Conservation (phyloP, 2,797 vertebrate species). For the Malacoraja senta region DNA sequence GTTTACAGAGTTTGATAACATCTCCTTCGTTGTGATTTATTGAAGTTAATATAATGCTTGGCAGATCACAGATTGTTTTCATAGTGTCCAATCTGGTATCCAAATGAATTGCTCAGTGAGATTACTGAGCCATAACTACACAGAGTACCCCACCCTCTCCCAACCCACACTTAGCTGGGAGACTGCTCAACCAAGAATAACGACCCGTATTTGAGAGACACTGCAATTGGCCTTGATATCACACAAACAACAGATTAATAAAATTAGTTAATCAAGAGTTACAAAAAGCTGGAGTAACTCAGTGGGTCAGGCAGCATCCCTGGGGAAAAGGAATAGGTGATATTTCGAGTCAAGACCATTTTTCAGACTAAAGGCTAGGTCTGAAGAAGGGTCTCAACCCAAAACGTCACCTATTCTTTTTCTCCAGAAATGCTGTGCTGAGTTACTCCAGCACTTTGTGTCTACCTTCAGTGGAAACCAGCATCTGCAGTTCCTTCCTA, state of each 20-base stretch:
- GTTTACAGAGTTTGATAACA: neutral
- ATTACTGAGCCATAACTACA: neutral
- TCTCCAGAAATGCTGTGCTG: too few relatives aligned
- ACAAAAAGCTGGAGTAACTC: too few relatives aligned
- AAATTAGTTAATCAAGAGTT: neutral
- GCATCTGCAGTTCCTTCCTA: too few relatives aligned
- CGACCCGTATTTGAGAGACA: neutral
- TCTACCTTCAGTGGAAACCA: too few relatives aligned
- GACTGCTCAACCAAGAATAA: neutral
- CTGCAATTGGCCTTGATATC: neutral
- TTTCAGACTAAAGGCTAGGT: too few relatives aligned
- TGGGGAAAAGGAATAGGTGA: too few relatives aligned
- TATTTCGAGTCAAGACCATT: too few relatives aligned
- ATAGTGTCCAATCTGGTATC: neutral
- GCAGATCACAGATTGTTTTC: neutral
- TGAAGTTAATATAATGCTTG: neutral
- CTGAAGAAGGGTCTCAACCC: too few relatives aligned
- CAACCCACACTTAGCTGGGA: neutral
- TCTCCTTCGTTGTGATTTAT: too few relatives aligned
- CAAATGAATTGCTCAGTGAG: neutral
- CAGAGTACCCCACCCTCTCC: neutral
- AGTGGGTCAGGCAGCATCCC: too few relatives aligned
- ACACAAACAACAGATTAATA: neutral
- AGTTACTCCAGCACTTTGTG: too few relatives aligned
- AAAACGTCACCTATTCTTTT: too few relatives aligned